Evolutionary conservation across 2,797 vertebrate species (phyloP).

Genomic region (Platalea minor): DNA sequence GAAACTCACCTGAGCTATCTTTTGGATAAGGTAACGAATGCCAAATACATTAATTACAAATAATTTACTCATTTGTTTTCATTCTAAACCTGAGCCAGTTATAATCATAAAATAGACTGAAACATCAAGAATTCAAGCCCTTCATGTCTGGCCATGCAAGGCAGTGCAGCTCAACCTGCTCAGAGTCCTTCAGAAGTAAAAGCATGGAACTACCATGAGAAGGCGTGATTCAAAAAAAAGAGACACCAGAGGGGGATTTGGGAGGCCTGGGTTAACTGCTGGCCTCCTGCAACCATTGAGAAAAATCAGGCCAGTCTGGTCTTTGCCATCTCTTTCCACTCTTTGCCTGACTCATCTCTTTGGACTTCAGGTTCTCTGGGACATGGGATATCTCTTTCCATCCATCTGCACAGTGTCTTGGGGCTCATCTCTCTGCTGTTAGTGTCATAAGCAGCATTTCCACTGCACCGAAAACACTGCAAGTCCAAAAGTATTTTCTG

Average conservation of each 20-base stretch:
- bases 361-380: background rate
- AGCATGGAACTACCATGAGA: background rate
- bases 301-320: background rate
- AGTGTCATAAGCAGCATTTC: background rate
- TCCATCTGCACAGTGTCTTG: background rate
- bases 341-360: background rate
- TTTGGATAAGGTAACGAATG: background rate
- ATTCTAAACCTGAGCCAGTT: background rate
- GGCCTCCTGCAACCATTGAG: background rate
- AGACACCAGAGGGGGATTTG: background rate
- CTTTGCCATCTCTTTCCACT: background rate
- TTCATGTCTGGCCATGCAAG: background rate
- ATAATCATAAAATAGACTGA: background rate
- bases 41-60: background rate
- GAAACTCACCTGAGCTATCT: background rate
- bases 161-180: background rate
- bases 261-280: background rate
- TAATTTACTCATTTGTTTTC: background rate
- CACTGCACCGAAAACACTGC: background rate
- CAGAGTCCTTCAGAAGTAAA: background rate
- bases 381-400: background rate
- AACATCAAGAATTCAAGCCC: background rate
- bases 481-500: background rate
- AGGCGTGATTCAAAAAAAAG: background rate
- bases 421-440: background rate